phyloP scores from a whole-genome alignment of 2,113 vertebrate genomes.

The Grammomys dolichurus region DNA sequence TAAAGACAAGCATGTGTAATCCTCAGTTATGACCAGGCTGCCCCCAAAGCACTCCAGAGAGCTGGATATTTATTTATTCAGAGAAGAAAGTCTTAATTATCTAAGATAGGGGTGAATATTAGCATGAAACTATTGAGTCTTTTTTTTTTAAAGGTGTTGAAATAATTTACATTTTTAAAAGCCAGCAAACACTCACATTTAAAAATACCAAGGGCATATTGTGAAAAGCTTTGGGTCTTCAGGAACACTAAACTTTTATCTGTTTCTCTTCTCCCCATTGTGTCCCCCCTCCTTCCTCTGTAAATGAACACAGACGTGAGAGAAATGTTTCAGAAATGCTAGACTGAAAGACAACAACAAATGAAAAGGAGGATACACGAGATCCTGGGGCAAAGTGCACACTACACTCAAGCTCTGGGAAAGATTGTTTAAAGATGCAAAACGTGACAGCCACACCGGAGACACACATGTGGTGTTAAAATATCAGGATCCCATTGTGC shows the following conservation, averaged over 20 bases:
- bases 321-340: slow-evolving; percentile 11
- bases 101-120: neutral
- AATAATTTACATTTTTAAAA: slow-evolving; percentile 52
- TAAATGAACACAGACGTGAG: neutral
- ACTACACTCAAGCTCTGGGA: neutral
- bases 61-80: slow-evolving; percentile 16
- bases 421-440: slow-evolving; percentile 35
- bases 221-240: neutral
- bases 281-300: neutral
- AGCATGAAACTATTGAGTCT: neutral
- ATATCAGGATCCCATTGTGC: slow-evolving; percentile 12
- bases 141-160: neutral
- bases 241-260: neutral
- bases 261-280: neutral
- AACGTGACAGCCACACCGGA: neutral
- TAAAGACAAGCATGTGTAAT: neutral
- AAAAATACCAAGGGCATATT: neutral
- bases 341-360: neutral
- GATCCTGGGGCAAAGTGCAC: neutral
- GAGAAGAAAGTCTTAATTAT: slow-evolving; percentile 49
- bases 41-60: neutral
- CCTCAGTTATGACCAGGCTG: neutral
- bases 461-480: slow-evolving; percentile 8
- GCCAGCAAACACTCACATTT: neutral
- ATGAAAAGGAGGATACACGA: neutral